Base-by-base conservation (phyloP, 2,113 vertebrate species). In the Anas platyrhynchos region DNA sequence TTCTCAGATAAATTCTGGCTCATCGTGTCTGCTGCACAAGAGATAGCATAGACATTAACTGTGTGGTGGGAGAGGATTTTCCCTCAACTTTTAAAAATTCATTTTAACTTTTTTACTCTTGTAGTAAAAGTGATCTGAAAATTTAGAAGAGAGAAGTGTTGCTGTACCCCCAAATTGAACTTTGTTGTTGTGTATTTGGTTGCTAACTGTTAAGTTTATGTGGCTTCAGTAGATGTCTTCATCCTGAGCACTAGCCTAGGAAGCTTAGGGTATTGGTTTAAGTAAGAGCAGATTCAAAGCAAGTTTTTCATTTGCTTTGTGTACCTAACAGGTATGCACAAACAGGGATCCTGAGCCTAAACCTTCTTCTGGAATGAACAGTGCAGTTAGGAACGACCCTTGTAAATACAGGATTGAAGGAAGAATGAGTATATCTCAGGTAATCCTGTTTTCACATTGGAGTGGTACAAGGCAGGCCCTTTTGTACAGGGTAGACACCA, bases 401-500 rank as follows among this genome's bases (percentile, higher is more conserved):
- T 67, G 22, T 26, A 43, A 79, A 56, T 79, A 72, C 20, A 22
- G 46, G 46, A 22, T 22, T 48, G 46, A 84, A 50, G 17, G 5
- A 18, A 36, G 21, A 16, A 21, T 23, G 22, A 6, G 15, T 2
- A 3, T 8, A 21, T 46, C 80, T 92, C 3, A 4, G 41, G 43
- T 6, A 85, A 16, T 23, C 9, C 6, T 41, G 10, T 58, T 54
- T 79, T 83, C 22, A 21, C 68, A 18, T 62, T 65, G 85, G 21
- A 88, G 25, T 32, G 6, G 8, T 44, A 66, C 11, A 41, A 14
- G 17, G 9, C 16, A 73, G 7, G 8, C 27, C 7, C 9, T 90
- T 90, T 10, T 38, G 3, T 69, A 16, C 13, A 48, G 29, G 55
- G 34, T 29, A 66, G 23, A 50, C 56, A 54, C 0, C 0, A 88